phyloP scores from a whole-genome alignment of 2,113 vertebrate species.

The Thomomys bottae region DNA sequence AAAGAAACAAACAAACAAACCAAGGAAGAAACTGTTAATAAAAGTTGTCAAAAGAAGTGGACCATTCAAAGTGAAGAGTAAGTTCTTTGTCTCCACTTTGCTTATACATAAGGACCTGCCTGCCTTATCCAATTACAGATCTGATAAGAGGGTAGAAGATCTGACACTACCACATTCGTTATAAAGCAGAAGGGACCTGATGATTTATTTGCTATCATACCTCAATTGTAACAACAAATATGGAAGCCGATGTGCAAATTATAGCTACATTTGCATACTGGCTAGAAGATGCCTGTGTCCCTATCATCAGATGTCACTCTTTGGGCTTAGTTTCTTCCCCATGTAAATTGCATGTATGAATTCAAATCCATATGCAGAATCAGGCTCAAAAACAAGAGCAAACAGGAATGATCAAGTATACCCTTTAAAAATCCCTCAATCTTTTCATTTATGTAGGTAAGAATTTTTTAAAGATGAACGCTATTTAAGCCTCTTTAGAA shows the following conservation, averaged over 20 bases:
- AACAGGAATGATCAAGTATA: conserved; percentile 5
- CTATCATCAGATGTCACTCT: neutral
- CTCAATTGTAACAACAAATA: conserved; percentile 30
- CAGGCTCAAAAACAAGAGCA: neutral
- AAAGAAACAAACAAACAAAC: too few relatives aligned
- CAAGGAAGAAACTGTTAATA: neutral
- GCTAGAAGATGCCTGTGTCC: neutral
- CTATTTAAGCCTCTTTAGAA: conserved; percentile 68
- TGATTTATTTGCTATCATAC: neutral
- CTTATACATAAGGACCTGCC: neutral
- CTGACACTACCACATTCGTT: neutral
- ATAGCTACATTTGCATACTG: neutral
- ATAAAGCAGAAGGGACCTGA: neutral
- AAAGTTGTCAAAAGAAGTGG: neutral
- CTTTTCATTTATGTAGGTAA: conserved; percentile 57
- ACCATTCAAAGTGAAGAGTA: neutral
- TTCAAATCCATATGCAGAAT: neutral
- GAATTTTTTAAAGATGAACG: conserved; percentile 56
- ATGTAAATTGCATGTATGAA: neutral
- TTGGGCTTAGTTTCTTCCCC: neutral
- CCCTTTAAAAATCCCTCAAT: neutral
- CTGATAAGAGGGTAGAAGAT: neutral
- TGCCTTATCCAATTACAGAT: neutral
- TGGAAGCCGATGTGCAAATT: neutral
- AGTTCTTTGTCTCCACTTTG: neutral